Conservation (phyloP, 2,797 vertebrate species). For the Megalops cyprinoides region DNA sequence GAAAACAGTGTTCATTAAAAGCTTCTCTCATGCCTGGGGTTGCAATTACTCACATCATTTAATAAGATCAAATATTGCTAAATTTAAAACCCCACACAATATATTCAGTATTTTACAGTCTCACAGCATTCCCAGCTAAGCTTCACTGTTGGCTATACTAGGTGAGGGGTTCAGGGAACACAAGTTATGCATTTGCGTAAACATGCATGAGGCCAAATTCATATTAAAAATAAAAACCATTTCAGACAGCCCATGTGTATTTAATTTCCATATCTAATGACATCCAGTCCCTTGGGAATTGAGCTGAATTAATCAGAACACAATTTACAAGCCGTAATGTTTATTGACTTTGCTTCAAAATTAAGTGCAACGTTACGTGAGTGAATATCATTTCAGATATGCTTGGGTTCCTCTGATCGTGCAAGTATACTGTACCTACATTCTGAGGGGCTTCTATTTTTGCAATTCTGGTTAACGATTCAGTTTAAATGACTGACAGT, state of each 20-base stretch:
- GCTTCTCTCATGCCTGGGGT: not conserved
- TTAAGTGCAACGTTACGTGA: constrained; percentile 4
- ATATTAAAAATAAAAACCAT: not conserved
- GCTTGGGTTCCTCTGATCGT: not conserved
- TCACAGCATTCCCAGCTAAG: not conserved
- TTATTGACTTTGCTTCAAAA: constrained; percentile 1
- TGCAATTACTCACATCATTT: not conserved
- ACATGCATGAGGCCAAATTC: not conserved
- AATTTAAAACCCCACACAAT: not conserved
- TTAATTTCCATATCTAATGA: constrained; percentile 15
- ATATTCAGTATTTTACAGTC: not conserved
- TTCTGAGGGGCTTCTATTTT: not conserved
- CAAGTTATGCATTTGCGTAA: not conserved
- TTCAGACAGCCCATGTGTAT: constrained; percentile 17
- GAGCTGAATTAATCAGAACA: not conserved
- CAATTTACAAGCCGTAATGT: not conserved
- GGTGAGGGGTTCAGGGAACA: not conserved
- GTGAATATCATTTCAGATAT: not conserved
- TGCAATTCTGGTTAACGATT: not conserved
- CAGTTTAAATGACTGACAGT: not conserved
- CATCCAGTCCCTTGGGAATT: constrained; percentile 3
- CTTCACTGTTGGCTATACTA: not conserved
- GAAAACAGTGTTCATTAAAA: not conserved
- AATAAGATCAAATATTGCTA: not conserved
- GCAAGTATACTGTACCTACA: not conserved